Evolutionary conservation across 30 jellyfish, hydroid and myxozoan species (phyloP), one percentile per base, ranked within the genome.

Genomic region (Rhopilema esculentum): DNA sequence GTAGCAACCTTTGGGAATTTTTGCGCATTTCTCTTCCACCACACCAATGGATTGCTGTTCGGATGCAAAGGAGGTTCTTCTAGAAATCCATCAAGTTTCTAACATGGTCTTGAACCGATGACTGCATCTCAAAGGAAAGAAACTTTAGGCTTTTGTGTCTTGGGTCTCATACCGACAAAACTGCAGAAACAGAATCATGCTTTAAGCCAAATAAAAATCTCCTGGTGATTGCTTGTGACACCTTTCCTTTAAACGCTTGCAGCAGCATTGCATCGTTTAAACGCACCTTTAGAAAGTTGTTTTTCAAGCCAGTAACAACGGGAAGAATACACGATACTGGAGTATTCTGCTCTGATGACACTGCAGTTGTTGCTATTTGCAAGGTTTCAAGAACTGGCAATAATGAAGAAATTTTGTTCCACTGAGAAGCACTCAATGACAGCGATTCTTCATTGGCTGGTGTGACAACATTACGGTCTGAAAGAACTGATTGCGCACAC

Each of bases 11-110:
- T 72, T 4, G 93, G 61, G 0, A 52, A 68, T 26, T 78, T 40
- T 17, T 25, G 29, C 1, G 21, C 66, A n/a, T 83, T 69, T 63
- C 66, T 81, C 92, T n/a, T 83, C 88, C 92, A 83, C 92, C 92
- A 83, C 27, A 32, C 63, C 31, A 83, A 23, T 0, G 92, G 73
- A 49, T 49, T 32, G 64, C 92, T 22, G 66, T 68, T 83, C 50
- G 79, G 84, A 24, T 80, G 90, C 72, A 80, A 31, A 50, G 88
- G 88, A 40, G 63, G 82, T 83, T 80, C 90, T 67, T 80, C 75
- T 50, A 81, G 16, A 72, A 0, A 64, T 72, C 79, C 27, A 78
- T 79, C 2, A 78, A 65, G 25, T 31, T 15, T 26, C 88, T 17
- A 49, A 48, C 88, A 4, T 57, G 79, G 28, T 78, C 88, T n/a